A percentile compares a stretch with the other conserved stretches of the same genome.
Evolutionary conservation across 1,140 invertebrate genomes (phyloP).

Genomic region (Oedothorax gibbosus): DNA sequence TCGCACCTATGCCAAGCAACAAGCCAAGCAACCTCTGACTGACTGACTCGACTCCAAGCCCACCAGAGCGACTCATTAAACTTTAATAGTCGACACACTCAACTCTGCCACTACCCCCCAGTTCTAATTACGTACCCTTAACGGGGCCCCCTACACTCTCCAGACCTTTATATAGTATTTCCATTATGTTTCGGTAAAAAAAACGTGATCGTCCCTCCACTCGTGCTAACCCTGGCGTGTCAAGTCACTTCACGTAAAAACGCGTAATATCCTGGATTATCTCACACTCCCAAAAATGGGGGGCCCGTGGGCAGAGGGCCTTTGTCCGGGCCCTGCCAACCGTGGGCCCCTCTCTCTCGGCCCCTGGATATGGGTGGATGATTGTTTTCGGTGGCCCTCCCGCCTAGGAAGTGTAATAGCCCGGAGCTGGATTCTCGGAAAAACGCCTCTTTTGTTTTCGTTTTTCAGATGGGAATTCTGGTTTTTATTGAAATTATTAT

Average conservation of each 20-base stretch:
- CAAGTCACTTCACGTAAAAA: slow-evolving; percentile 48
- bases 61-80: slow-evolving; percentile 10
- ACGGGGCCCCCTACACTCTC: slow-evolving; percentile 4
- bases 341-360: background rate
- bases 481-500: background rate
- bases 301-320: background rate
- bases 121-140: slow-evolving; percentile 31
- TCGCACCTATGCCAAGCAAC: too few species aligned
- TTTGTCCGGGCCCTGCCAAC: slow-evolving; percentile 42
- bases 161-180: background rate
- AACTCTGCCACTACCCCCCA: background rate
- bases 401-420: too few species aligned
- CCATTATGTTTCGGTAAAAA: background rate
- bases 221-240: slow-evolving; percentile 39
- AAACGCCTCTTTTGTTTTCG: too few species aligned
- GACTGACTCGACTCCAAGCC: background rate
- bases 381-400: slow-evolving; percentile 14
- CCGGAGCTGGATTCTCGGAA: too few species aligned
- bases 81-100: slow-evolving; percentile 6
- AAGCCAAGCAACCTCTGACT: too few species aligned
- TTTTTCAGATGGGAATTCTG: background rate
- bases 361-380: background rate
- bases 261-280: slow-evolving; percentile 53
- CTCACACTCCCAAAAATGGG: slow-evolving; percentile 27
- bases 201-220: slow-evolving; percentile 31